Evolutionary conservation across 1,140 invertebrate genomes (phyloP).

Genomic region (Bombus cullumanus): DNA sequence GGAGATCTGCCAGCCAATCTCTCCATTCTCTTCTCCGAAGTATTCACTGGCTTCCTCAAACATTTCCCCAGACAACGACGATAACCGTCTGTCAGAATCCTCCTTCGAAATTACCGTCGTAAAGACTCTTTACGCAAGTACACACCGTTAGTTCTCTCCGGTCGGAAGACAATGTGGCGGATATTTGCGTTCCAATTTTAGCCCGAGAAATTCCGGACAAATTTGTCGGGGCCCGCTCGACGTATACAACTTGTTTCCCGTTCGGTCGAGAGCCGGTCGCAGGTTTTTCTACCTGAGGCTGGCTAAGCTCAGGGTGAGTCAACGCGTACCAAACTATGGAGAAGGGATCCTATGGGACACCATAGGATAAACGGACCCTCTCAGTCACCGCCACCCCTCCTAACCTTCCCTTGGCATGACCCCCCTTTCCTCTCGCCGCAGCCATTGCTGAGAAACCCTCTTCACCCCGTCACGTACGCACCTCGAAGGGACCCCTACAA

Average conservation of each 20-base stretch:
- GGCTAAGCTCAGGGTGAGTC: slow-evolving; percentile 54
- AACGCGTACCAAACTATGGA: slow-evolving; percentile 21
- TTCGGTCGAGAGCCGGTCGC: not conserved
- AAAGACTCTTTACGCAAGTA: not conserved
- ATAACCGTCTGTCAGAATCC: too few species aligned
- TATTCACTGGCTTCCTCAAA: too few species aligned
- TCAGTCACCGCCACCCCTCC: slow-evolving; percentile 78
- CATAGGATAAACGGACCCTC: slow-evolving; percentile 74
- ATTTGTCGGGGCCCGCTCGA: slow-evolving; percentile 1
- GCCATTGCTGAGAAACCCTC: slow-evolving; percentile 38
- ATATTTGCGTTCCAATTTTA: slow-evolving; percentile 16
- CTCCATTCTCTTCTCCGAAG: too few species aligned
- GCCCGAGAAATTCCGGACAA: not conserved
- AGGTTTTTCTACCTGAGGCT: slow-evolving; percentile 58
- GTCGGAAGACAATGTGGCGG: not conserved
- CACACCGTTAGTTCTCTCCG: not conserved
- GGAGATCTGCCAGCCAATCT: too few species aligned
- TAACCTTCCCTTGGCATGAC: slow-evolving; percentile 10
- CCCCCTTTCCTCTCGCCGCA: slow-evolving; percentile 16
- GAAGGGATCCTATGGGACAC: slow-evolving; percentile 74
- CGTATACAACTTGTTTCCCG: slow-evolving; percentile 41
- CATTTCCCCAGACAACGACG: too few species aligned
- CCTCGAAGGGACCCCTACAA: slow-evolving; percentile 74
- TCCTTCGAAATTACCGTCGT: not conserved
- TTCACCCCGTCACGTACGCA: slow-evolving; percentile 63